Base-by-base conservation (phyloP, 2,888 invertebrate species). In the Cetonia aurata region DNA sequence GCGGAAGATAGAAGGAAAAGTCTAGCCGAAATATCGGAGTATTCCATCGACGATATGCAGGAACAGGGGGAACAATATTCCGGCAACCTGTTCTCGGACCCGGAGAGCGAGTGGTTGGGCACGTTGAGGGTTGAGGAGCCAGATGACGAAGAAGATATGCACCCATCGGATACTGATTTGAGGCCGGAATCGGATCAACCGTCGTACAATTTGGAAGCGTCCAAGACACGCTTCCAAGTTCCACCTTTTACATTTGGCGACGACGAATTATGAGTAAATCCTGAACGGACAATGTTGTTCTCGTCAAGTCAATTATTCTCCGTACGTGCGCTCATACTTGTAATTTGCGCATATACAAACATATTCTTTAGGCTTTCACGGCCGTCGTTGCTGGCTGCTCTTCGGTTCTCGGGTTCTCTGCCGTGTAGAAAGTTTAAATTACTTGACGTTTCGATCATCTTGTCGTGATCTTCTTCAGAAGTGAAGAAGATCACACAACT, bases 101-200 rank as follows among this genome's bases (percentile, higher is more conserved):
- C 92, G 0, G 92, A 92, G 83, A 91, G 91, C 78, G 92, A 92
- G 77, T 92, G 91, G 91, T 85, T 83, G 52, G 80, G 79, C 6
- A 77, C 80, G 3, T 78, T 77, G 50, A 80, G 80, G 74, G 76
- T 82, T 1, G 83, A 84, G 69, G 81, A 82, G 69, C 80, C 80
- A 0, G 83, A 83, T 56, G 81, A 83, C 25, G 80, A 81, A 17
- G 33, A 69, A 33, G 25, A 52, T 33, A 37, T 50, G 10, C 46
- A 33, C 9, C 15, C 15, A 1, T 25, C 69, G 31, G 83, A 83
- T 62, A 77, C 83, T 0, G 89, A 89, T 73, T 80, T 81, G 69
- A 85, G 88, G 68, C 89, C 89, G 0, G 90, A 90, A 83, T 86
- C 88, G 3, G 89, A 90, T 78, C 87, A 87, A 79, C 83, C 83